Evolutionary conservation across 1,140 invertebrate species (phyloP).

Genomic region (Anthonomus grandis): DNA sequence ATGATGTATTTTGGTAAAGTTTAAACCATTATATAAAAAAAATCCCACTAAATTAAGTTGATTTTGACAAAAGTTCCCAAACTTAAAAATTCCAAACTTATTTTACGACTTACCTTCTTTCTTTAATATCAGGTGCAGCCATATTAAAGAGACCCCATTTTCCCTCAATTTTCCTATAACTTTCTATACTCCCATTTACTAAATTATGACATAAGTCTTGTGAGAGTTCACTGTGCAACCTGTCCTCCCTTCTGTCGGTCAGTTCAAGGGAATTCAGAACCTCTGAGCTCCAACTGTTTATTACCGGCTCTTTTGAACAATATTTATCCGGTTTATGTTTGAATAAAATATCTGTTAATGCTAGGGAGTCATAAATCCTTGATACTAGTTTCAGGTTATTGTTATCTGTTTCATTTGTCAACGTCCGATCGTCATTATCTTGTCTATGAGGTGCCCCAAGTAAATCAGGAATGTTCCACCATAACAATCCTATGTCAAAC

Average conservation of each 20-base stretch:
- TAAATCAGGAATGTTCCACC: conserved; percentile 43
- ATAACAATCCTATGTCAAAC: conserved; percentile 35
- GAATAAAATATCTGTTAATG: conserved; percentile 32
- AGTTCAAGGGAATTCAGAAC: conserved; percentile 38
- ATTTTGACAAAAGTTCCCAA: neutral
- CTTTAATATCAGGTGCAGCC: conserved; percentile 25
- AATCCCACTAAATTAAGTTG: neutral
- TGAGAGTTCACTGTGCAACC: conserved; percentile 13
- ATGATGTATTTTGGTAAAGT: neutral
- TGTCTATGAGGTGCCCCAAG: conserved; percentile 21
- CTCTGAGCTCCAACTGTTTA: conserved; percentile 25
- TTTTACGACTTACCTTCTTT: conserved; percentile 38
- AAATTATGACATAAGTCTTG: conserved; percentile 35
- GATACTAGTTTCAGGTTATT: conserved; percentile 15
- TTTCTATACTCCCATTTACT: conserved; percentile 25
- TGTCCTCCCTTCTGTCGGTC: conserved; percentile 22
- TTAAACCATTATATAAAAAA: neutral
- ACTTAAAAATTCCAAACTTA: conserved; percentile 13
- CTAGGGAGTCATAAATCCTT: conserved; percentile 31
- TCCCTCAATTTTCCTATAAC: conserved; percentile 19
- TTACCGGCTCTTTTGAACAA: conserved; percentile 21
- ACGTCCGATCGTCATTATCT: neutral
- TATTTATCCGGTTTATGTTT: conserved; percentile 16
- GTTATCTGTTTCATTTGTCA: conserved; percentile 6
- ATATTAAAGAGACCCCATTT: conserved; percentile 23